These are phyloP conservation scores for Diachasma alloeum DNA, from an alignment of 1,140 invertebrate species.

Conservation along the genomic window DNA sequence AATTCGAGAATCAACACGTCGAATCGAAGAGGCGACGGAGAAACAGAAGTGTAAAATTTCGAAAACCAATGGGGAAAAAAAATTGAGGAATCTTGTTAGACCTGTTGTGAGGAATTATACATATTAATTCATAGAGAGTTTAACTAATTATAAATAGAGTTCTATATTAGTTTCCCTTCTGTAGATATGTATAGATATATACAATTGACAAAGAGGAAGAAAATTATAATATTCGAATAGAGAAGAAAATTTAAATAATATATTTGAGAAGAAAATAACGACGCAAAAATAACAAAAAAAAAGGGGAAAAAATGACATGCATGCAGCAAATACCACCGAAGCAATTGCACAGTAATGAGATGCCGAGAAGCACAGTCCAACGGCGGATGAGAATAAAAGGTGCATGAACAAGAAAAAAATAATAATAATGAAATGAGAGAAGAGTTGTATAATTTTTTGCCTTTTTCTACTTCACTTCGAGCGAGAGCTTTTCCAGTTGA, in stretches of 20 bases:
- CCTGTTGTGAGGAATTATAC: conserved; percentile 51
- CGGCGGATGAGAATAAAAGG: not conserved
- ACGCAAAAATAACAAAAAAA: conserved; percentile 8
- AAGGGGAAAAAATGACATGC: not conserved
- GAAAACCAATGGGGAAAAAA: conserved; percentile 17
- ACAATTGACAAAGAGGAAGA: conserved; percentile 10
- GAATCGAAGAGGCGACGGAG: conserved; percentile 35
- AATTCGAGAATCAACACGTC: conserved; percentile 35
- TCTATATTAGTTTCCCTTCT: conserved; percentile 62
- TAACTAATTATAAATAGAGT: conserved; percentile 60
- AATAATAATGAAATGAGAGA: conserved; percentile 10
- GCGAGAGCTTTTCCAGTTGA: conserved; percentile 37
- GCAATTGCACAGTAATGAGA: not conserved
- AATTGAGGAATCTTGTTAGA: conserved; percentile 47
- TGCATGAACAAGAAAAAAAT: conserved; percentile 7
- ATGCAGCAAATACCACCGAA: not conserved
- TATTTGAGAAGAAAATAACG: conserved; percentile 12
- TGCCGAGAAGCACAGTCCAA: not conserved
- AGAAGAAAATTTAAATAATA: conserved; percentile 17
- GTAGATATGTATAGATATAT: conserved; percentile 64
- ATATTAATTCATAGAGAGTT: conserved; percentile 63
- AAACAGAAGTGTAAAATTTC: not conserved
- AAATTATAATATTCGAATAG: conserved; percentile 16
- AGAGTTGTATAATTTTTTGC: conserved; percentile 42
- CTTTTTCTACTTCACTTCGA: conserved; percentile 53